Conservation (phyloP, 2,888 invertebrate species). For the Smittia sp. region DNA sequence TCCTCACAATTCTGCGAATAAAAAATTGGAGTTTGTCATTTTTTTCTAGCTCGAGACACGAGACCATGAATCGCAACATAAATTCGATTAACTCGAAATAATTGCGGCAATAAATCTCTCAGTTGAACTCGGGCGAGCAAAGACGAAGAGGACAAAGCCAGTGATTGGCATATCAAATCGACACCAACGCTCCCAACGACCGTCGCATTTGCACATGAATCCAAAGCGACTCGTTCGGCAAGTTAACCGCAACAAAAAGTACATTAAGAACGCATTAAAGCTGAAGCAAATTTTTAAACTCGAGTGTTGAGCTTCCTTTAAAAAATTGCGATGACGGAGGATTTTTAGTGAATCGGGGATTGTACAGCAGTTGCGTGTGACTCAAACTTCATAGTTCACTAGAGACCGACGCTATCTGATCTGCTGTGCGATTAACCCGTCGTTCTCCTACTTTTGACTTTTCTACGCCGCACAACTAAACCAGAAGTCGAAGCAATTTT, state of each 20-base stretch:
- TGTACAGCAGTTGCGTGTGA: neutral
- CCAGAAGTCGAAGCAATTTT: slow-evolving; percentile 7
- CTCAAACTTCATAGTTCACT: too few species aligned
- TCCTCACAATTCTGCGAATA: slow-evolving; percentile 83
- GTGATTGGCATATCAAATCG: slow-evolving; percentile 28
- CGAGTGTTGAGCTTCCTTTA: neutral
- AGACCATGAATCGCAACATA: neutral
- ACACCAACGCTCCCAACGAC: neutral
- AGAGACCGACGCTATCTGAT: neutral
- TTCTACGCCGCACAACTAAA: neutral
- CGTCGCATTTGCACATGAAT: neutral
- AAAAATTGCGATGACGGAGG: neutral
- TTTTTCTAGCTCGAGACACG: neutral
- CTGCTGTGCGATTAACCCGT: neutral
- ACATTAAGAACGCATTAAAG: slow-evolving; percentile 21
- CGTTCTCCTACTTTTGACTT: neutral
- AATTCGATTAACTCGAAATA: neutral
- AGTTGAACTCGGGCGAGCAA: neutral
- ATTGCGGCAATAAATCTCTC: neutral
- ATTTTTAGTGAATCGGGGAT: neutral
- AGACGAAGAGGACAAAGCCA: slow-evolving; percentile 2
- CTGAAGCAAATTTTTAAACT: neutral
- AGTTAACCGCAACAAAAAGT: neutral
- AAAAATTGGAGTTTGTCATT: neutral
- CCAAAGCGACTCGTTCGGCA: neutral